Base-by-base conservation (phyloP, 2,888 invertebrate genomes). In the Pegoplata infirma region DNA sequence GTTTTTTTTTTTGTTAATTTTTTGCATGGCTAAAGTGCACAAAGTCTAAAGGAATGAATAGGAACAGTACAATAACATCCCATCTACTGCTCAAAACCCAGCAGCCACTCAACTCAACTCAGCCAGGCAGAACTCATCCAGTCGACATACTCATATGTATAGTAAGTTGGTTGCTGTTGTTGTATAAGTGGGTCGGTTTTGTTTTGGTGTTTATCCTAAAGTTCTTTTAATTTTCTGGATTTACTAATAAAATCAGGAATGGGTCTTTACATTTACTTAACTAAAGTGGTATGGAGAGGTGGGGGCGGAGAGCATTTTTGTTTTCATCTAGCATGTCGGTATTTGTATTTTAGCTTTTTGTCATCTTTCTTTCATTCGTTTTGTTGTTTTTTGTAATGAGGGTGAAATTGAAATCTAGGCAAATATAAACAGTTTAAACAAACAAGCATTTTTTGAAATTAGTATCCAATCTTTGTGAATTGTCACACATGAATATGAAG, bases 331-430 rank as follows among this genome's bases (percentile, higher is more conserved):
- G 14, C 49, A 25, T 58, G 72, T 23, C 40, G 67, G 58, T 69
- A 64, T 59, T 71, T 56, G 59, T 71, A 67, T 61, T 36, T 25
- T 16, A 63, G 56, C 36, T 72, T 69, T 67, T 66, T 73, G 58
- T 80, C 76, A 72, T 17, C 25, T 19, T 19, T 28, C 8, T 32
- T 32, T 17, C 25, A 14, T 53, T 72, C 73, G 79, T 51, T 47
- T 47, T 73, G 66, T 64, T 55, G 28, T 61, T 23, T 28, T 72
- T 69, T 47, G 66, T 71, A 84, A 85, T 85, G 82, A 80, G 83
- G 78, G 81, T 80, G 83, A 83, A 85, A 86, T 85, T 84, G 83
- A 84, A 84, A 82, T 84, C 84, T 81, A 84, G 85, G 76, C 82
- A 85, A 85, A 85, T 80, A 76, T 73, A 78, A 76, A 81, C 78